Evolutionary conservation across 37 sponge, comb jelly and placozoan species (phyloP).

Genomic region (Diacarnus erythraeanus): DNA sequence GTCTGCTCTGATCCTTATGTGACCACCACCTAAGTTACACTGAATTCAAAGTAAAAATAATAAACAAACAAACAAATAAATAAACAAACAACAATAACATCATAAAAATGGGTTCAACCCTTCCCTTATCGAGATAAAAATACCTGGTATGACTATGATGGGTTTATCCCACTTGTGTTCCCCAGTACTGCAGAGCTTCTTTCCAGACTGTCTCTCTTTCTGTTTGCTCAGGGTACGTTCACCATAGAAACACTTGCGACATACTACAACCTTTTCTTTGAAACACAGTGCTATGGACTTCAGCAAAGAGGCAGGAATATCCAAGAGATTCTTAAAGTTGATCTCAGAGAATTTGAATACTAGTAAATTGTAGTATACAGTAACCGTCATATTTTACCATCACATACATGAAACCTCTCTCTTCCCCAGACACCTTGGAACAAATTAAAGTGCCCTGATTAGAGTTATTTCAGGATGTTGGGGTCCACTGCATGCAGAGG

Average conservation of each 20-base stretch:
- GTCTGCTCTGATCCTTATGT: too few relatives aligned
- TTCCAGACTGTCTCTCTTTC: background rate
- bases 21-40: too few relatives aligned
- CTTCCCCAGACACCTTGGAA: background rate
- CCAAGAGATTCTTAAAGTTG: conserved; percentile 16
- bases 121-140: too few relatives aligned
- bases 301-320: conserved; percentile 32
- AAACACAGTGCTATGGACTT: conserved; percentile 15
- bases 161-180: conserved; percentile 47
- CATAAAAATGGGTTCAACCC: too few relatives aligned
- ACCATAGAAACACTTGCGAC: conserved; percentile 57
- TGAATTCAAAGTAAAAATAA: too few relatives aligned
- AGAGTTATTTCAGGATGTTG: too few relatives aligned
- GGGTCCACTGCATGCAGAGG: too few relatives aligned
- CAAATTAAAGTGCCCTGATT: background rate
- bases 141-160: conserved; percentile 48
- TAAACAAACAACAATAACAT: too few relatives aligned
- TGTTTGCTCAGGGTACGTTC: conserved; percentile 22
- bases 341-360: conserved; percentile 26
- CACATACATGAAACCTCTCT: too few relatives aligned
- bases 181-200: conserved; percentile 6
- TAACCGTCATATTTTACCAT: too few relatives aligned
- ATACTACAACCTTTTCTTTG: conserved; percentile 17
- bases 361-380: background rate
- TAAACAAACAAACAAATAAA: too few relatives aligned